Conservation (phyloP, 2,888 invertebrate genomes). For the Epinotia nisella region DNA sequence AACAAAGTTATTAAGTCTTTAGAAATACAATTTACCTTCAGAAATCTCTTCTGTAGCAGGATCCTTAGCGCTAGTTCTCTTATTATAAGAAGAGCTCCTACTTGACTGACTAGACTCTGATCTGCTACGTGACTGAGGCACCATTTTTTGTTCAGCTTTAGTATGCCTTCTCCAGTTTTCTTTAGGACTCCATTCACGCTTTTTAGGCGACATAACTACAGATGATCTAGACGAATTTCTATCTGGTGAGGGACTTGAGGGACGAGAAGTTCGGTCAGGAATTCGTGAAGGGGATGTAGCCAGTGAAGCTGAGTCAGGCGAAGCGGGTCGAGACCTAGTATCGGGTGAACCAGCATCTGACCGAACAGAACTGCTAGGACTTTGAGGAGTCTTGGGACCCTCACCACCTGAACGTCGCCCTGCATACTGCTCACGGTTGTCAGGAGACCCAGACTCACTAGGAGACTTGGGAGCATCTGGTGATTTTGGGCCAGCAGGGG, state of each 20-base stretch:
- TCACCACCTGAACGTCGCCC: constrained; percentile 64
- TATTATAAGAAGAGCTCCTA: constrained; percentile 75
- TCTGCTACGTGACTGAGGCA: constrained; percentile 64
- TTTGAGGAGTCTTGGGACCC: constrained; percentile 74
- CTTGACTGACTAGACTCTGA: constrained; percentile 80
- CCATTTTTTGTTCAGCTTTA: constrained; percentile 80
- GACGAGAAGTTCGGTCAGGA: constrained; percentile 59
- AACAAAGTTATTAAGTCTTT: not conserved
- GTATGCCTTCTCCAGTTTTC: constrained; percentile 77
- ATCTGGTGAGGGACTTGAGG: constrained; percentile 72
- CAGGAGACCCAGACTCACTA: constrained; percentile 68
- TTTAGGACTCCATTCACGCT: constrained; percentile 73
- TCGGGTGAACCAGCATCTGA: constrained; percentile 68
- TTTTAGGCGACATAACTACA: constrained; percentile 59
- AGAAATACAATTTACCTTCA: constrained; percentile 76
- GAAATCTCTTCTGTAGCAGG: constrained; percentile 86
- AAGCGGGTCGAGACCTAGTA: constrained; percentile 65
- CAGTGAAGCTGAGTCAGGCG: constrained; percentile 68
- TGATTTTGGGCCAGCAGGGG: constrained; percentile 73
- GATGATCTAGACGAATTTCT: constrained; percentile 66
- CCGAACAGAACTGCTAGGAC: constrained; percentile 64
- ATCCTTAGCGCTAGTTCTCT: constrained; percentile 69
- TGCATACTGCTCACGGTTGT: constrained; percentile 61
- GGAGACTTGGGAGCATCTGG: constrained; percentile 79
- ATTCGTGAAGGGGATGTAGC: constrained; percentile 63